Base-by-base conservation (phyloP, 1,140 invertebrate species). In the Akabosia matsudoensis region DNA sequence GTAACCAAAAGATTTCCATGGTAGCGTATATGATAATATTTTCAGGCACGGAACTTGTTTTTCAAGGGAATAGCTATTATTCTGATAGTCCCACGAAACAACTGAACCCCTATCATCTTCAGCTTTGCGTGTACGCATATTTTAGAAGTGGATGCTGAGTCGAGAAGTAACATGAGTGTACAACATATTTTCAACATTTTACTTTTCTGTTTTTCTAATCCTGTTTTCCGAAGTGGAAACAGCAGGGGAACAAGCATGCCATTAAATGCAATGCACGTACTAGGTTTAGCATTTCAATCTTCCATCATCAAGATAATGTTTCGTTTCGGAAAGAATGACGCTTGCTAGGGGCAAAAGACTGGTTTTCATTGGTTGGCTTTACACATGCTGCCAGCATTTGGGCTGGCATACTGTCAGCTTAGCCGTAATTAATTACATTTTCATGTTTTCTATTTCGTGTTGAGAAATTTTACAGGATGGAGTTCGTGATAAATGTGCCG, bases 391-490 rank as follows among this genome's bases (percentile, higher is more conserved):
- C 61, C 61, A 30, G 61, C 7, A 67, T 24, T 67, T 30, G 7
- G 61, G 61, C 61, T 67, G 61, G 61, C 61, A 67, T 30, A 67
- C 61, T 67, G 61, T 67, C 61, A 67, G 61, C 24, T 7, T 3
- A 13, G 31, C 24, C 4, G 31, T 67, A 67, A 67, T 67, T 67
- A 67, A 67, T 67, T 67, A 67, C 61, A 13, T 67, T 67, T 67
- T 67, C 61, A 67, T 67, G 61, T 67, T 67, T 67, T 67, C 22
- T 2, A 67, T 30, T 67, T 31, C 61, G 61, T 67, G 61, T 30
- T 67, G 61, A 22, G 61, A 67, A 67, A 67, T 67, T 67, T 67
- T 56, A 56, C 28, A 67, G 61, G 61, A 7, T 67, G 61, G 61
- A 67, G 28, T 67, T 67, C 31, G 26, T 30, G 61, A 67, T 67